Evolutionary conservation across 1,140 invertebrate species (phyloP).

Genomic region (Drosophila bifasciata): DNA sequence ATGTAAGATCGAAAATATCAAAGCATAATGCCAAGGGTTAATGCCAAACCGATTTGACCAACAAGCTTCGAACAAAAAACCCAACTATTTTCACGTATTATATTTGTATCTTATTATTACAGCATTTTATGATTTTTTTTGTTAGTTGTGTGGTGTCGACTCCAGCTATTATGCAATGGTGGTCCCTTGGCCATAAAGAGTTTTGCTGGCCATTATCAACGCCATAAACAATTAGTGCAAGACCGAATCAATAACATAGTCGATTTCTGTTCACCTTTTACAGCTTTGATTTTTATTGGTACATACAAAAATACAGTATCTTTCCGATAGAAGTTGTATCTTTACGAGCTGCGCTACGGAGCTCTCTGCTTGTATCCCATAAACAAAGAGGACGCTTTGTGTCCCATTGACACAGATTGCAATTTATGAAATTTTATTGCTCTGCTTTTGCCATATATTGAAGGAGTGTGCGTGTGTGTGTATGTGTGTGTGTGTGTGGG

Average conservation of each 20-base stretch:
- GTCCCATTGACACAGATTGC: slow-evolving; percentile 54
- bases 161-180: slow-evolving; percentile 25
- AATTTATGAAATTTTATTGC: slow-evolving; percentile 54
- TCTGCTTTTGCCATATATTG: slow-evolving; percentile 13
- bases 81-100: slow-evolving; percentile 22
- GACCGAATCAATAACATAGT: slow-evolving; percentile 48
- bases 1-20: not conserved
- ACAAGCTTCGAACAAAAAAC: not conserved
- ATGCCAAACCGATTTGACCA: slow-evolving; percentile 55
- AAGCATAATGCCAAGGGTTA: slow-evolving; percentile 71
- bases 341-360: no score
- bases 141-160: slow-evolving; percentile 28
- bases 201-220: slow-evolving; percentile 59
- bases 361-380: not conserved
- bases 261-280: slow-evolving; percentile 50
- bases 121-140: slow-evolving; percentile 25
- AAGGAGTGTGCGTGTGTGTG: no score
- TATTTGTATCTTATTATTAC: slow-evolving; percentile 31
- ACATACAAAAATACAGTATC: slow-evolving; percentile 20
- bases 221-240: slow-evolving; percentile 61
- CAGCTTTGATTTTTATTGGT: slow-evolving; percentile 61
- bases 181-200: slow-evolving; percentile 8
- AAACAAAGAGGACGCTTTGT: slow-evolving; percentile 50
- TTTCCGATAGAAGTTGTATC: slow-evolving; percentile 21
- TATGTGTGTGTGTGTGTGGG: not conserved